Evolutionary conservation across 2,888 invertebrate genomes (phyloP).

Genomic region (Microctonus brassicae): DNA sequence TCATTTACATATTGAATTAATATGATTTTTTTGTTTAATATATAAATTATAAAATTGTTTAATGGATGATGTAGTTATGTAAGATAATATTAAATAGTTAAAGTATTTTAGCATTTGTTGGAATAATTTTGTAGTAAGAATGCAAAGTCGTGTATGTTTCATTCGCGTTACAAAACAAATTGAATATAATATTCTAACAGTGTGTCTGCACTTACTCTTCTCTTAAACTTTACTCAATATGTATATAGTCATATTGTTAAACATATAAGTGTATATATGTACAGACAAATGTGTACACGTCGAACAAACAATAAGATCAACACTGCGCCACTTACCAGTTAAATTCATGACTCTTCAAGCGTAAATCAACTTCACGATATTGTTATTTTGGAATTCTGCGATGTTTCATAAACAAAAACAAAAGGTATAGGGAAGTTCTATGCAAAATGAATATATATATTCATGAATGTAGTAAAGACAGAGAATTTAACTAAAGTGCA

Average conservation of each 20-base stretch:
- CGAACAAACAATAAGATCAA: slow-evolving; percentile 34
- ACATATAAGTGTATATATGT: background rate
- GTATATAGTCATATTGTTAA: background rate
- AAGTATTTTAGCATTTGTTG: too few relatives aligned
- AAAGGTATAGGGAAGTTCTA: background rate
- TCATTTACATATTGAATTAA: too few relatives aligned
- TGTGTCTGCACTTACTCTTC: too few relatives aligned
- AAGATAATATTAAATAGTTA: too few relatives aligned
- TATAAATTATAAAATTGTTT: too few relatives aligned
- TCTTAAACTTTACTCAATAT: background rate
- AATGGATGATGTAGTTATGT: too few relatives aligned
- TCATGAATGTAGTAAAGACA: background rate
- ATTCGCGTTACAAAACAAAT: too few relatives aligned
- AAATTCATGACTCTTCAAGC: slow-evolving; percentile 29
- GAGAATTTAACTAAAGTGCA: background rate
- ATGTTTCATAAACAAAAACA: slow-evolving; percentile 13
- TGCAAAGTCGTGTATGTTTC: too few relatives aligned
- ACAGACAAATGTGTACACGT: background rate
- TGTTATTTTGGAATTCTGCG: background rate
- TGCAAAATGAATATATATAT: background rate
- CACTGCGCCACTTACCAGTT: slow-evolving; percentile 19
- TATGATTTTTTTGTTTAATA: too few relatives aligned
- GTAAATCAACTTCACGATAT: slow-evolving; percentile 15
- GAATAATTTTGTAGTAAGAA: too few relatives aligned
- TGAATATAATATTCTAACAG: too few relatives aligned